Base-by-base conservation (phyloP, 2,113 vertebrate genomes). In the Phalacrocorax brasilianus region DNA sequence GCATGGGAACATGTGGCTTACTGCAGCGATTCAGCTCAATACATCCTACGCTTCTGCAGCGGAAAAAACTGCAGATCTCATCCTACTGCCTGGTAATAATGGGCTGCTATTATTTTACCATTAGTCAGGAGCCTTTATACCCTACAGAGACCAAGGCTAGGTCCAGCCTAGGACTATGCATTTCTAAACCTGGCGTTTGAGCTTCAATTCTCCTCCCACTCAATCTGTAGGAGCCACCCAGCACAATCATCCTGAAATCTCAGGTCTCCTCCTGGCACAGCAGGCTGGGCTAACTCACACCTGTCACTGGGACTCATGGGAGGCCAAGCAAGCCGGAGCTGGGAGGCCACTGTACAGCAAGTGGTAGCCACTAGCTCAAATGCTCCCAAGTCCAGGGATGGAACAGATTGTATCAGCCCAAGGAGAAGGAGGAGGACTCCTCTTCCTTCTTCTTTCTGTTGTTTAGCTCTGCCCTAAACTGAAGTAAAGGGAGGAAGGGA, bases 251-350 rank as follows among this genome's bases (percentile, higher is more conserved):
- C 59, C 53, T 44, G 45, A 91, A 65, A 68, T 21, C 44, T 47
- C 72, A 47, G 42, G 56, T 53, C 13, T 58, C 38, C 45, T 65
- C 19, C 9, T 49, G 53, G 53, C 58, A 47, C 71, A 65, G 71
- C 17, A 79, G 26, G 38, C 32, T 88, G 52, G 5, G 19, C 40
- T 87, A 24, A 66, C n/a, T 53, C 74, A 33, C 0, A 1, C 27
- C 47, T 79, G 30, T 18, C 52, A 68, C 38, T 15, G 0, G 0
- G 28, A 53, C 26, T 80, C 53, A 9, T 1, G 5, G 9, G 19
- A 86, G 11, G 15, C 63, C 63, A 40, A 68, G 21, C 10, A 88
- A 26, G 16, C n/a, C 0, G 2, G 58, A 79, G 38, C 16, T 83
- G 32, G 55, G 44, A 76, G 24, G 13, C 0, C 1, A 3, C n/a